Evolutionary conservation across 2,797 vertebrate genomes (phyloP).

Genomic region (Alfaro cultratus): DNA sequence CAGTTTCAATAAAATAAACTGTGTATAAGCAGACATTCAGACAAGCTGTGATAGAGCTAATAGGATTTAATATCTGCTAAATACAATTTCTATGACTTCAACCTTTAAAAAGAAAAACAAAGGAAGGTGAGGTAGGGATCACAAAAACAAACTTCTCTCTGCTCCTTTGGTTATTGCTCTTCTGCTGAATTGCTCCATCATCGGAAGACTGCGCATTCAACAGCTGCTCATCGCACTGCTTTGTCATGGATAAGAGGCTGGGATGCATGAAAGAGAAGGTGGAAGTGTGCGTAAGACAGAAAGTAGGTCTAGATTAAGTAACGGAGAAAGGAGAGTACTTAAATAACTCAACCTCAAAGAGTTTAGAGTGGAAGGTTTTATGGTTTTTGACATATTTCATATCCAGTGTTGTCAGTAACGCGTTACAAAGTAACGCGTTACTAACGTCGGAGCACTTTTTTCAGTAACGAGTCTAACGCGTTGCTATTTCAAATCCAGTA

Average conservation of each 20-base stretch:
- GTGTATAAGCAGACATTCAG: conserved; percentile 22
- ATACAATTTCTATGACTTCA: not conserved
- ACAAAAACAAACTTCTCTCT: conserved; percentile 35
- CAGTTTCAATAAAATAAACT: conserved; percentile 22
- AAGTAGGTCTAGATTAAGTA: conserved; percentile 11
- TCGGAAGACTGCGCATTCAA: conserved; percentile 45
- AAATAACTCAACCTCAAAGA: conserved; percentile 13
- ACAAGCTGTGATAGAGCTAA: conserved; percentile 15
- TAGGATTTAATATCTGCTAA: not conserved
- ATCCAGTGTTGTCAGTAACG: too few species aligned
- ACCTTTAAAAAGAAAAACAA: conserved; percentile 8
- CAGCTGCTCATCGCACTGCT: conserved; percentile 47
- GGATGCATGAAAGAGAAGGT: conserved; percentile 28
- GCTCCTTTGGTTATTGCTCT: conserved; percentile 39
- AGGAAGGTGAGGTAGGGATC: conserved; percentile 46
- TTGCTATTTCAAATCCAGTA: too few species aligned
- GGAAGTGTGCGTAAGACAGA: conserved; percentile 4
- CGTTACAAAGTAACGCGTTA: too few species aligned
- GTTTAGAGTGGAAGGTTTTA: not conserved
- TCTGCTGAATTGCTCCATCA: conserved; percentile 62
- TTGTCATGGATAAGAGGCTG: conserved; percentile 31
- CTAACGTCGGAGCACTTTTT: too few species aligned
- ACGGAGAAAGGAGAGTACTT: conserved; percentile 17
- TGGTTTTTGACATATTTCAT: not conserved
- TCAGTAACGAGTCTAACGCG: too few species aligned